Base-by-base conservation (phyloP, 2,113 vertebrate species). In the Mystacornis crossleyi region DNA sequence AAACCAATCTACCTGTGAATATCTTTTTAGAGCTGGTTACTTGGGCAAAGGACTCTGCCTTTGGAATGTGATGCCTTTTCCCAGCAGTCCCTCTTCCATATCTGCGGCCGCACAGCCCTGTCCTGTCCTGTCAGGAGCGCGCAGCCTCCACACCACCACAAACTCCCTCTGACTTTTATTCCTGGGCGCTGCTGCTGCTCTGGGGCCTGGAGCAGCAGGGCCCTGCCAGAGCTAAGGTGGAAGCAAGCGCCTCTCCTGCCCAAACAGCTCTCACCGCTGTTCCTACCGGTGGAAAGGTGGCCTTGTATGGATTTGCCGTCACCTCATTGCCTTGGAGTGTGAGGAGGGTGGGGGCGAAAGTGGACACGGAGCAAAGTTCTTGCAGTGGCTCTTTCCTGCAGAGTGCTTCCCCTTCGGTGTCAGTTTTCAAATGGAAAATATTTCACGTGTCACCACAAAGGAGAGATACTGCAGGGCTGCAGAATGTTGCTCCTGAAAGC, bases 261-360 rank as follows among this genome's bases (percentile, higher is more conserved):
- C 3, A 1, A 3, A 2, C 0, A 3, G 29, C 34, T 61, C 31
- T 48, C n/a, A 19, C 26, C 1, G 0, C 51, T 51, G 33, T 26
- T 81, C 31, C 38, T 43, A 2, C 21, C 43, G 62, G 48, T 67
- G 31, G 51, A n/a, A 74, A 33, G 36, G 57, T 78, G 82, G 54
- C 62, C 13, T 45, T 26, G 58, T 5, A 1, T 2, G n/a, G 79
- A 14, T 85, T 82, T 69, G 14, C 31, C 12, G 10, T 8, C 54
- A 31, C 50, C 71, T 57, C 23, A 0, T 31, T 43, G 29, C 84
- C 38, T 16, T 2, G 4, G 40, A 60, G 67, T 0, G 26, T 1
- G 9, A 51, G 43, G 8, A 25, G 62, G 55, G 78, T 42, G 53
- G 17, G 8, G 23, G 61, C 1, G 5, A 70, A 65, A 47, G 34